Evolutionary conservation across 2,888 invertebrate species (phyloP).

Genomic region (Eupithecia subumbrata): DNA sequence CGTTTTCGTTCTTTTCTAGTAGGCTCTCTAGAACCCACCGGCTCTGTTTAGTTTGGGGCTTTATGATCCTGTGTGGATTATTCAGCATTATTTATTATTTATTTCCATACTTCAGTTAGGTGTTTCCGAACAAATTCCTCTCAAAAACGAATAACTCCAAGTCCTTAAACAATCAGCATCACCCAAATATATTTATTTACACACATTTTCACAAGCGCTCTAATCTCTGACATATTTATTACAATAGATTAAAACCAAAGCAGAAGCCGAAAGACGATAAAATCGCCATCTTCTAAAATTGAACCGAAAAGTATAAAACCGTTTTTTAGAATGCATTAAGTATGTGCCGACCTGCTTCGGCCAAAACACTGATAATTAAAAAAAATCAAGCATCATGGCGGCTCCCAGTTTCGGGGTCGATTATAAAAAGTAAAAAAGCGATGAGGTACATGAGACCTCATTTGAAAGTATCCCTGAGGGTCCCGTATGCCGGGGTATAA

Average conservation of each 20-base stretch:
- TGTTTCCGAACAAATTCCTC: neutral
- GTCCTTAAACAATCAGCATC: neutral
- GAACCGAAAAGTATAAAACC: constrained; percentile 36
- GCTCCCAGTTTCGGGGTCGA: constrained; percentile 57
- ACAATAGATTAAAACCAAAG: constrained; percentile 32
- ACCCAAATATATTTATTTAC: constrained; percentile 28
- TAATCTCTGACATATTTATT: constrained; percentile 35
- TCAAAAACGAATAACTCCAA: neutral
- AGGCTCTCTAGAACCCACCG: neutral
- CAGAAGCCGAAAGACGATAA: constrained; percentile 38
- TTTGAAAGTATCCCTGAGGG: constrained; percentile 9
- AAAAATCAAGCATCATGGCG: constrained; percentile 72
- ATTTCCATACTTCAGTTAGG: neutral
- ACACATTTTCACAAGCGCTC: constrained; percentile 3
- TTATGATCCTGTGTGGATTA: neutral
- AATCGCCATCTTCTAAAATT: constrained; percentile 41
- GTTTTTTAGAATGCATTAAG: constrained; percentile 37
- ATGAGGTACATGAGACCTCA: neutral
- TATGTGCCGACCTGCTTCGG: constrained; percentile 37
- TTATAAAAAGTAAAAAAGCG: constrained; percentile 62
- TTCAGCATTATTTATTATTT: neutral
- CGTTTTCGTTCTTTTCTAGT: no score
- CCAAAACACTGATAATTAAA: constrained; percentile 62
- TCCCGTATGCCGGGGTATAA: neutral
- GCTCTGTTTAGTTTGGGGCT: neutral